Evolutionary conservation across 2,113 vertebrate species (phyloP).

Genomic region (Larimichthys polyactis): DNA sequence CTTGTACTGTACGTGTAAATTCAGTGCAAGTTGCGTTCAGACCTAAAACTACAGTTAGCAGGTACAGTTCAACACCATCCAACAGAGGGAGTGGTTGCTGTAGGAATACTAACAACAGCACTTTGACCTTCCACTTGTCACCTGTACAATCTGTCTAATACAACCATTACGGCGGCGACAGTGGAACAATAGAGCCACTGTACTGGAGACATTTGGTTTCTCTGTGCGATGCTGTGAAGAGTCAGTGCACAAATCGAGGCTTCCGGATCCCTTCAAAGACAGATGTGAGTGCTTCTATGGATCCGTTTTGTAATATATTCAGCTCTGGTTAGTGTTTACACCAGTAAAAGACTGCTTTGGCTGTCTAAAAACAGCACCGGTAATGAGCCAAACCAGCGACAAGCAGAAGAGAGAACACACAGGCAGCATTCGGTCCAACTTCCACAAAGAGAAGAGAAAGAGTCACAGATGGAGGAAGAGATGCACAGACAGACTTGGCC

Average conservation of each 20-base stretch:
- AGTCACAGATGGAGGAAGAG: slow-evolving; percentile 51
- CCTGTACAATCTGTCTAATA: slow-evolving; percentile 9
- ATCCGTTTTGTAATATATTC: slow-evolving; percentile 6
- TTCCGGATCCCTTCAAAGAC: not conserved
- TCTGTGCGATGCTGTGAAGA: slow-evolving; percentile 16
- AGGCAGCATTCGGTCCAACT: slow-evolving; percentile 7
- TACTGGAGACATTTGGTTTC: slow-evolving; percentile 5
- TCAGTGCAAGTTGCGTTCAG: not conserved
- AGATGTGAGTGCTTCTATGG: slow-evolving; percentile 4
- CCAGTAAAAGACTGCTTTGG: not conserved
- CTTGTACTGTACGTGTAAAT: too few species aligned
- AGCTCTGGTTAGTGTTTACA: slow-evolving; percentile 20
- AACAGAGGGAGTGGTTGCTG: slow-evolving; percentile 72
- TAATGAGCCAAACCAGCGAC: slow-evolving; percentile 19
- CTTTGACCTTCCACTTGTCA: slow-evolving; percentile 38
- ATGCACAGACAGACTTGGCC: slow-evolving; percentile 41
- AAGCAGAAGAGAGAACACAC: slow-evolving; percentile 15
- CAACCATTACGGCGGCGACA: not conserved
- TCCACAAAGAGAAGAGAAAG: slow-evolving; percentile 14
- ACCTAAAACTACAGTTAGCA: not conserved
- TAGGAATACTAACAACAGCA: slow-evolving; percentile 28
- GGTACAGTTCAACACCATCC: slow-evolving; percentile 40
- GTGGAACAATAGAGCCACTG: slow-evolving; percentile 9
- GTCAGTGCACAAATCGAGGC: slow-evolving; percentile 18
- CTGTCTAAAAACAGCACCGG: slow-evolving; percentile 22